phyloP scores from a whole-genome alignment of 1,140 invertebrate species.

The Neotoxoptera formosana region DNA sequence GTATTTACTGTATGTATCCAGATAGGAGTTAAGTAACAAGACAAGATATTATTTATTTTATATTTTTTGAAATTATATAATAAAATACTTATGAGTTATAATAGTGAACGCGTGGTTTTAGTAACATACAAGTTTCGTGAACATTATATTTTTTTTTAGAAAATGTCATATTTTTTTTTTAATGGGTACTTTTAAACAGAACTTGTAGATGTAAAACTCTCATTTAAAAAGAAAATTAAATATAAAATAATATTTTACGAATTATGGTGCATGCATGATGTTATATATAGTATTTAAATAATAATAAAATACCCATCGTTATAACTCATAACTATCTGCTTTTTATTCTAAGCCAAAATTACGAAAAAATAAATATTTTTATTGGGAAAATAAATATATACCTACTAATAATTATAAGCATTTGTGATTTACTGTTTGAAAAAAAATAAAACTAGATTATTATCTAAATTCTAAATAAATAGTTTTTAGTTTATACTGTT shows the following conservation, averaged over 20 bases:
- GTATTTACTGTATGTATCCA: neutral
- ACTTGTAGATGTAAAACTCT: neutral
- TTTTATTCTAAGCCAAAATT: neutral
- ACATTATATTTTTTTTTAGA: neutral
- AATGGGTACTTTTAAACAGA: neutral
- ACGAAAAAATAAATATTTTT: neutral
- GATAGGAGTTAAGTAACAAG: neutral
- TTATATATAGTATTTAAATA: neutral
- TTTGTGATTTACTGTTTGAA: neutral
- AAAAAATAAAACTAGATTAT: neutral
- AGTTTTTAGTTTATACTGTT: neutral
- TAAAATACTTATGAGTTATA: neutral
- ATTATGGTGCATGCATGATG: neutral
- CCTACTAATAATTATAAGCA: neutral
- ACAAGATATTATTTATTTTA: neutral
- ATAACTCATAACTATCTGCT: neutral
- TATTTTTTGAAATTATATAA: neutral
- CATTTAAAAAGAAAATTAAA: neutral
- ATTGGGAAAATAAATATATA: neutral
- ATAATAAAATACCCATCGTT: neutral
- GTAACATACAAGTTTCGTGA: neutral
- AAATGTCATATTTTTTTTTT: neutral
- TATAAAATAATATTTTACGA: neutral
- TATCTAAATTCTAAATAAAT: neutral
- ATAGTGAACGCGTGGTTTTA: neutral